A percentile compares a stretch with the other conserved stretches of the same genome.
phyloP scores from a whole-genome alignment of 2,797 vertebrate genomes.

The Falco concolor region DNA sequence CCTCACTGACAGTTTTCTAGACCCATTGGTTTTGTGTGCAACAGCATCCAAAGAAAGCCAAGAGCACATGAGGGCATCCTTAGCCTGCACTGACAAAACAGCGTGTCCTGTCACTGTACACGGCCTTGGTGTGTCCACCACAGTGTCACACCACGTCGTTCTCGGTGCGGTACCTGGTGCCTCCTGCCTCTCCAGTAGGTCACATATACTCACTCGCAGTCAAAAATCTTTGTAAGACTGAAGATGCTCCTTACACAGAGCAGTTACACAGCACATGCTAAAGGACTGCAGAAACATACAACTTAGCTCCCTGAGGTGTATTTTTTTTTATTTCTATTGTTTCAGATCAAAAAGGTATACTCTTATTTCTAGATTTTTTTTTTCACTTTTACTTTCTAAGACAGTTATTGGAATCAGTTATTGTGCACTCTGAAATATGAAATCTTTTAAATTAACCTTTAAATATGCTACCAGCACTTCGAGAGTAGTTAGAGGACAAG shows the following conservation, averaged over 20 bases:
- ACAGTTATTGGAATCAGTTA: neutral
- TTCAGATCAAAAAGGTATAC: neutral
- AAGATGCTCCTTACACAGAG: neutral
- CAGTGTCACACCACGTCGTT: too few species aligned
- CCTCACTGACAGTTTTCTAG: neutral
- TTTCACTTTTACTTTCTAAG: neutral
- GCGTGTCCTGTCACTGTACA: fast-evolving
- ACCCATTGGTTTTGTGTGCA: neutral
- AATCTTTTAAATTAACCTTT: neutral
- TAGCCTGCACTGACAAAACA: neutral
- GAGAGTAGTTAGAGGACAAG: neutral
- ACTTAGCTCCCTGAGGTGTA: fast-evolving
- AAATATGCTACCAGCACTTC: neutral
- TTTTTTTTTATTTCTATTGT: neutral
- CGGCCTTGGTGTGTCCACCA: fast-evolving
- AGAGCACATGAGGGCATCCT: fast-evolving
- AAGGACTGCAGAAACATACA: neutral
- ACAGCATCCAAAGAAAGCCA: neutral
- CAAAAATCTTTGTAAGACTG: neutral
- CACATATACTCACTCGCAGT: neutral
- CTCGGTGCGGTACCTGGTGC: neutral
- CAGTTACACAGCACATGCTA: neutral
- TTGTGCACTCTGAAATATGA: neutral
- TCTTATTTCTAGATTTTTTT: neutral
- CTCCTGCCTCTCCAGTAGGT: too few species aligned